Percentiles rank a stretch among this genome's conserved stretches.
Conservation (phyloP, 2,888 invertebrate genomes). For the Drosophila phalerata region DNA sequence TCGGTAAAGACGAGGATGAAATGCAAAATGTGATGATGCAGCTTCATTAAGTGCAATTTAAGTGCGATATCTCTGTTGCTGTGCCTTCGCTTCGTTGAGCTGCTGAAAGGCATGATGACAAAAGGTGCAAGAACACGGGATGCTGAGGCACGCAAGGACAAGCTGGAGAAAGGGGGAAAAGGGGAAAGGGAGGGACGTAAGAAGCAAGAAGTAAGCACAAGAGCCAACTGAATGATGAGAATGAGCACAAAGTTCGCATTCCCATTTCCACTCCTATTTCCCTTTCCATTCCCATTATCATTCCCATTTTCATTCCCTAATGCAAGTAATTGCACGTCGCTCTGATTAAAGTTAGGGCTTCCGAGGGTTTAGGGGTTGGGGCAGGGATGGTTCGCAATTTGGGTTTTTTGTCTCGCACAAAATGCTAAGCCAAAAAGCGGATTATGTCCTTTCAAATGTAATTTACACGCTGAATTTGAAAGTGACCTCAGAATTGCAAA, state of each 20-base stretch:
- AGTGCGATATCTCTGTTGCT: constrained; percentile 70
- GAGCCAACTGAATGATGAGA: constrained; percentile 57
- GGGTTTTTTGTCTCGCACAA: constrained; percentile 47
- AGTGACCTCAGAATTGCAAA: constrained; percentile 54
- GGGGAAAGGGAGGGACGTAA: constrained; percentile 3
- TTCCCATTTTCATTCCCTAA: constrained; percentile 57
- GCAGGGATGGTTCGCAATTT: constrained; percentile 56
- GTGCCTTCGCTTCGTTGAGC: constrained; percentile 52
- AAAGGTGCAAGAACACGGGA: constrained; percentile 60
- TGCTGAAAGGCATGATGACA: constrained; percentile 76
- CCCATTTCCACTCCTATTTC: constrained; percentile 27
- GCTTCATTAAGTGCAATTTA: constrained; percentile 80
- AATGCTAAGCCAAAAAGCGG: constrained; percentile 77
- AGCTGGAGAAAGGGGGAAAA: background rate
- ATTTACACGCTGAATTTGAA: constrained; percentile 71
- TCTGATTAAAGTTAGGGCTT: constrained; percentile 69
- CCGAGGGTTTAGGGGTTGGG: background rate
- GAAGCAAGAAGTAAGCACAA: constrained; percentile 37
- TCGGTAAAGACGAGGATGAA: constrained; percentile 43
- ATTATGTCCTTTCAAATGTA: constrained; percentile 65
- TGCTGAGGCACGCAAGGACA: background rate
- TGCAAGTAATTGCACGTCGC: constrained; percentile 78
- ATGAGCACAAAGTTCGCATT: constrained; percentile 46
- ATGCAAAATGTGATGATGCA: constrained; percentile 82
- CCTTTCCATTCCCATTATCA: constrained; percentile 13